These are phyloP conservation scores for Apostichopus californicus DNA, from an alignment of 35 echinoderm and acorn worm species.

Conservation along the genomic window DNA sequence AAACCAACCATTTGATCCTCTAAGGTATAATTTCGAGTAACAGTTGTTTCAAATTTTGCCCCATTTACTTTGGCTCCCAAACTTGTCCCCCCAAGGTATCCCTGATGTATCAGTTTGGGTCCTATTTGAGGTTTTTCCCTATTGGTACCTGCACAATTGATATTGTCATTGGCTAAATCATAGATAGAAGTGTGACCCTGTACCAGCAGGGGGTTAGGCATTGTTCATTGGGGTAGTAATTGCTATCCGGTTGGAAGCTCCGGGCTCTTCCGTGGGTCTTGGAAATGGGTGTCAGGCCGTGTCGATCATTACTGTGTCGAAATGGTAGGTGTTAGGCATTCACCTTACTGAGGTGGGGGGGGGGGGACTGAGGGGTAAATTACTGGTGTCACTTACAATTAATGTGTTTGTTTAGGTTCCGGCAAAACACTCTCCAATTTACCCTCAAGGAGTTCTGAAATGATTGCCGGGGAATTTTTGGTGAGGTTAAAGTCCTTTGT, in stretches of 20 bases:
- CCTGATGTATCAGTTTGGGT: too few relatives aligned
- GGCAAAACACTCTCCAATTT: background rate
- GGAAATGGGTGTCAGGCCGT: background rate
- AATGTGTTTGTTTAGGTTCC: conserved; percentile 30
- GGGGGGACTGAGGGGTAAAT: background rate
- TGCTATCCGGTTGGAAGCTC: background rate
- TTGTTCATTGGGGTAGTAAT: background rate
- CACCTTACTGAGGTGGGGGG: background rate
- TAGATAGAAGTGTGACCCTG: background rate
- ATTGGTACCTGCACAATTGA: too few relatives aligned
- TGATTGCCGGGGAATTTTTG: background rate
- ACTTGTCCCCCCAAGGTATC: background rate
- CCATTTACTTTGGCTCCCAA: background rate
- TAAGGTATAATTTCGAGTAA: background rate
- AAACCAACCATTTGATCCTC: background rate
- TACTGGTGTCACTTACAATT: background rate
- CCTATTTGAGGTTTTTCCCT: too few relatives aligned
- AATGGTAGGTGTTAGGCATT: too few relatives aligned
- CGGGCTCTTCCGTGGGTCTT: background rate
- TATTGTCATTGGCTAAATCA: background rate
- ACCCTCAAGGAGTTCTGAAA: background rate
- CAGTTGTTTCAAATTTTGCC: background rate
- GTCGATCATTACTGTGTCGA: too few relatives aligned
- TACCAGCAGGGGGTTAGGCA: background rate
- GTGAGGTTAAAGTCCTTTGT: background rate